phyloP scores from a whole-genome alignment of 2,797 vertebrate species.

The Limosa lapponica region DNA sequence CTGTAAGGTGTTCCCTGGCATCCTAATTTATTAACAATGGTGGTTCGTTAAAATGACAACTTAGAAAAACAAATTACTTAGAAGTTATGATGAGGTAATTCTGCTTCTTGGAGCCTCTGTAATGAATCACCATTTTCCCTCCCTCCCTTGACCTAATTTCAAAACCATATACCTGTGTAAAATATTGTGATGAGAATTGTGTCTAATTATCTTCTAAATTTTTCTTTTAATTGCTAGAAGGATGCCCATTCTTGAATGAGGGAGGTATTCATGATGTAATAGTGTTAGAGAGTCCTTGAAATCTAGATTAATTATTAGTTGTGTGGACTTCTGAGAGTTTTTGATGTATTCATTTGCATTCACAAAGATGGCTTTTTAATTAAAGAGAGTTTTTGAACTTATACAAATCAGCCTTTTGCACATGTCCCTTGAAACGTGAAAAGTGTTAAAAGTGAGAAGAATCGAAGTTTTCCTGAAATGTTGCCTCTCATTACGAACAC shows the following conservation, averaged over 20 bases:
- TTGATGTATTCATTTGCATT: conserved; percentile 71
- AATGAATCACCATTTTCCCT: conserved; percentile 77
- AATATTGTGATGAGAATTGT: conserved; percentile 70
- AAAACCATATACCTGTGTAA: conserved; percentile 77
- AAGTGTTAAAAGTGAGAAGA: conserved; percentile 51
- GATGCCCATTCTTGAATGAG: conserved; percentile 63
- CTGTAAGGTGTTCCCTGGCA: conserved; percentile 64
- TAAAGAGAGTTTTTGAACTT: conserved; percentile 61
- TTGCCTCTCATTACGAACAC: neutral
- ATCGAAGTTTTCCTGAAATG: neutral
- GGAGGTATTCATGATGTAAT: conserved; percentile 66
- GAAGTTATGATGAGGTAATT: conserved; percentile 78
- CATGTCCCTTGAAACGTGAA: conserved; percentile 29
- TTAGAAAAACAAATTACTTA: conserved; percentile 77
- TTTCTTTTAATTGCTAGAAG: conserved; percentile 74
- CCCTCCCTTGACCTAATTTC: conserved; percentile 80
- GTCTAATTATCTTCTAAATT: conserved; percentile 78
- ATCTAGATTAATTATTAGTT: conserved; percentile 69
- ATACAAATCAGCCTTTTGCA: conserved; percentile 42
- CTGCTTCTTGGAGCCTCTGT: conserved; percentile 53
- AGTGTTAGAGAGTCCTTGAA: conserved; percentile 64
- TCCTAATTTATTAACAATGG: conserved; percentile 71
- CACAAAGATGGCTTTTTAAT: conserved; percentile 66
- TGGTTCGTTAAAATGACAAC: conserved; percentile 73
- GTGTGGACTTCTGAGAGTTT: conserved; percentile 65